Evolutionary conservation across 2,888 invertebrate species (phyloP), one percentile per base, ranked within the genome.

Genomic region (Lagria hirta): DNA sequence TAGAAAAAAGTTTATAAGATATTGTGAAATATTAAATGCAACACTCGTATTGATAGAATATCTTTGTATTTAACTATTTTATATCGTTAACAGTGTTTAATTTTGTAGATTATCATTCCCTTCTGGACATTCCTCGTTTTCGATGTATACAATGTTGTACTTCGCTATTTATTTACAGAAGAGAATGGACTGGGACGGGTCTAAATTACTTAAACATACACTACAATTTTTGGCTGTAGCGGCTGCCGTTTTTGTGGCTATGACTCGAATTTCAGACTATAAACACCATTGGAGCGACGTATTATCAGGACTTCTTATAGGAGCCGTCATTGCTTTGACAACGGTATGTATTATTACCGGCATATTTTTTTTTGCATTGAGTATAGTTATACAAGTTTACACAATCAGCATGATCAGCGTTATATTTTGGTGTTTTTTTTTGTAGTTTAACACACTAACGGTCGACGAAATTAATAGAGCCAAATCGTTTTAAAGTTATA

Each of bases 261-360:
- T 96, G 75, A 87, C 92, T 1, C 80, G 97, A 18, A 83, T 98
- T 20, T 92, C 92, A 1, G 91, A 98, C 75, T 93, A 97, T 77
- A 97, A 97, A 69, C 97, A 98, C 72, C 97, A 98, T 67, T 96
- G 95, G 92, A 94, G 91, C 62, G 98, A 98, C 72, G 97, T 97
- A 2, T 75, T 97, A 16, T 84, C 84, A 34, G 98, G 98, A 1
- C 77, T 83, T 51, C 59, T 75, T 17, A 79, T 89, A 49, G 90
- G 90, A 5, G 66, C 79, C n/a, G 60, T 80, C 12, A 76, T 77
- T 35, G 87, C 90, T 43, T 56, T 85, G 33, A 67, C 88, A 53
- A 78, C 83, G 71, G 89, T 89, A 68, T 81, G 84, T 78, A 58
- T 29, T 36, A 14, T 35, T n/a, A 8, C n/a, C 14, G 10, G 22